Evolutionary conservation across 1,140 invertebrate species (phyloP).

Genomic region (Drosophila kanapiae): DNA sequence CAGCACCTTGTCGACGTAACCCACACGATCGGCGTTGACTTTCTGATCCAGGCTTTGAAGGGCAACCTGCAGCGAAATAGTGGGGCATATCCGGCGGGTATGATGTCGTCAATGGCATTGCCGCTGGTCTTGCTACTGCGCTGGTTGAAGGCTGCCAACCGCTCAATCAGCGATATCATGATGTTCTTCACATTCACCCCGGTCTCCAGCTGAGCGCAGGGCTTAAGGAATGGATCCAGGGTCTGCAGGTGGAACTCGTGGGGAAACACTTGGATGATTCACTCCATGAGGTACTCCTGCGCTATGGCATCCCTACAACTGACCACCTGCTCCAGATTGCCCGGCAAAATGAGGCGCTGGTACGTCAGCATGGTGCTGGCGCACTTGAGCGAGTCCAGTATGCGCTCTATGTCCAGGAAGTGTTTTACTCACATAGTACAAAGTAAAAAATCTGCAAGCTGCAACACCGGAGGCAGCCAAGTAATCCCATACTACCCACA

Average conservation of each 20-base stretch:
- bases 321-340: conserved; percentile 98
- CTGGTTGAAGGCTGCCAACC: conserved; percentile 94
- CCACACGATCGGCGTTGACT: conserved; percentile 97
- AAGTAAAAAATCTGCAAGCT: no score
- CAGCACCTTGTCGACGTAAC: conserved; percentile 98
- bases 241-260: conserved; percentile 99
- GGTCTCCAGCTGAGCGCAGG: conserved; percentile 97
- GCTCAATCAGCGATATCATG: conserved; percentile 98
- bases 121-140: conserved; percentile 89
- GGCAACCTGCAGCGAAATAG: conserved; percentile 97
- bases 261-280: conserved; percentile 99
- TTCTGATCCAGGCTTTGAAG: conserved; percentile 97
- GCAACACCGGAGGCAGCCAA: no score
- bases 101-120: conserved; percentile 91
- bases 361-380: conserved; percentile 99
- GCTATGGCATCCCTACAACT: conserved; percentile 99
- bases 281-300: conserved; percentile 99
- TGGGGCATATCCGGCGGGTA: conserved; percentile 96
- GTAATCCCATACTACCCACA: no score
- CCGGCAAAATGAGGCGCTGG: conserved; percentile 94
- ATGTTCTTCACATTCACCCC: conserved; percentile 99
- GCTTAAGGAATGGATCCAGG: conserved; percentile 97
- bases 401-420: conserved; percentile 96
- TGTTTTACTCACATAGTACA: no score
- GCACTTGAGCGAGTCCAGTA: conserved; percentile 99